Conservation (phyloP, 2,797 vertebrate genomes). For the Adrianichthys oophorus region DNA sequence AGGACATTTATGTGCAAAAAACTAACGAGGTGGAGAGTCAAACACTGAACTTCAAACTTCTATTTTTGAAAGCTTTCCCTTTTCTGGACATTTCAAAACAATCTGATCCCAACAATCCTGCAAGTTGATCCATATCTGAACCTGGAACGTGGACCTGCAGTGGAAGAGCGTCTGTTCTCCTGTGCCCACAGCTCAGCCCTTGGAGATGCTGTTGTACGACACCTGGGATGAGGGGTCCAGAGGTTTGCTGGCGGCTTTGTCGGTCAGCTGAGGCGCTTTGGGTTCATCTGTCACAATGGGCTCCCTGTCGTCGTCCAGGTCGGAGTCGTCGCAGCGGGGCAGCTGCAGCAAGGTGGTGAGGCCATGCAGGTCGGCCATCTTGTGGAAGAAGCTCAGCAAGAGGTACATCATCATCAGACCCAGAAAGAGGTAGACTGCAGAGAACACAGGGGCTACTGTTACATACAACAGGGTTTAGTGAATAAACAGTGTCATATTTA, state of each 20-base stretch:
- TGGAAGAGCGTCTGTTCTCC: constrained; percentile 15
- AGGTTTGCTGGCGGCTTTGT: constrained; percentile 41
- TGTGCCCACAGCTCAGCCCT: constrained; percentile 37
- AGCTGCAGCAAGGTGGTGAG: constrained; percentile 77
- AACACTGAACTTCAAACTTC: constrained; percentile 25
- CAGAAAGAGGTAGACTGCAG: constrained; percentile 79
- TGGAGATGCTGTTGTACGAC: constrained; percentile 77
- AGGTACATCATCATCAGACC: constrained; percentile 86
- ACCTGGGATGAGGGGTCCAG: constrained; percentile 63
- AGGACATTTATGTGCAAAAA: too few species aligned
- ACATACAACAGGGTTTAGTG: too few species aligned
- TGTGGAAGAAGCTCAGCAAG: constrained; percentile 86
- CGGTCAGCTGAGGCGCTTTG: background rate
- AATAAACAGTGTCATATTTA: too few species aligned
- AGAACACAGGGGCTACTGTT: background rate
- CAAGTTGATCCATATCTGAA: background rate
- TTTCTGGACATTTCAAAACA: background rate
- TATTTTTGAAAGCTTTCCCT: too few species aligned
- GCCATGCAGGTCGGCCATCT: constrained; percentile 81
- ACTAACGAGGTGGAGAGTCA: too few species aligned
- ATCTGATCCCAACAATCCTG: background rate
- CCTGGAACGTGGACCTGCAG: background rate
- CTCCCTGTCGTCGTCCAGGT: constrained; percentile 62
- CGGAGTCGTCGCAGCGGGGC: constrained; percentile 74
- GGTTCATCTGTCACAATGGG: constrained; percentile 58